Conservation (phyloP, 2,797 vertebrate species). For the Gallinago nigripennis region DNA sequence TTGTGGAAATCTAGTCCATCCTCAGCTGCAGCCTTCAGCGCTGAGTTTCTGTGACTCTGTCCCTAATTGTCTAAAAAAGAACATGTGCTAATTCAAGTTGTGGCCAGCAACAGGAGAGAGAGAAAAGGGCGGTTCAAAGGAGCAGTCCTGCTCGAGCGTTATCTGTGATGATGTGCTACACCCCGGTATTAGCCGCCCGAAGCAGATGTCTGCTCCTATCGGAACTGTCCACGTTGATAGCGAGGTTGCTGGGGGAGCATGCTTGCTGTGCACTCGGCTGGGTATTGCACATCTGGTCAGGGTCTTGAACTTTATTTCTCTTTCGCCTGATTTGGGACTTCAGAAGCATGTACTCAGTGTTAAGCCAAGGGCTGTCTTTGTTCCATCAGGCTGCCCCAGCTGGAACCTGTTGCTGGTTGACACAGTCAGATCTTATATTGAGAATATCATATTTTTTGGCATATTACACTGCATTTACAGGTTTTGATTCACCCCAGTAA, state of each 20-base stretch:
- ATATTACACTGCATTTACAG: constrained; percentile 73
- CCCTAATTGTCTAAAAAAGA: not conserved
- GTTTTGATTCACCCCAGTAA: constrained; percentile 71
- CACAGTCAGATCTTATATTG: constrained; percentile 68
- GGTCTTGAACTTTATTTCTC: constrained; percentile 62
- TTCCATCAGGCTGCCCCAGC: constrained; percentile 70
- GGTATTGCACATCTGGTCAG: constrained; percentile 63
- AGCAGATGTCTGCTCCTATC: not conserved
- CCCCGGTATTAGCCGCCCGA: not conserved
- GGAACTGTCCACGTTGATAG: not conserved
- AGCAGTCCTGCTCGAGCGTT: not conserved
- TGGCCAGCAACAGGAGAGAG: not conserved
- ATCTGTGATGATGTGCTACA: not conserved
- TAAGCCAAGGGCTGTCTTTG: constrained; percentile 72
- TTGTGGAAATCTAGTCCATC: not conserved
- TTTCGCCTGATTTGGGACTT: constrained; percentile 54
- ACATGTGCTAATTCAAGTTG: not conserved
- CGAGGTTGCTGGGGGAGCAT: not conserved
- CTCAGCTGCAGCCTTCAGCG: not conserved
- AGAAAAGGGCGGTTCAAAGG: constrained; percentile 3
- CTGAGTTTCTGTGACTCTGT: not conserved
- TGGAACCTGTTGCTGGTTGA: constrained; percentile 74
- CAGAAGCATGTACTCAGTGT: constrained; percentile 52
- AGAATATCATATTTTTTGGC: constrained; percentile 75
- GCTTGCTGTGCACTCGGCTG: not conserved